Evolutionary conservation across 1,140 invertebrate genomes (phyloP).

Genomic region (Drosophila ananassae): DNA sequence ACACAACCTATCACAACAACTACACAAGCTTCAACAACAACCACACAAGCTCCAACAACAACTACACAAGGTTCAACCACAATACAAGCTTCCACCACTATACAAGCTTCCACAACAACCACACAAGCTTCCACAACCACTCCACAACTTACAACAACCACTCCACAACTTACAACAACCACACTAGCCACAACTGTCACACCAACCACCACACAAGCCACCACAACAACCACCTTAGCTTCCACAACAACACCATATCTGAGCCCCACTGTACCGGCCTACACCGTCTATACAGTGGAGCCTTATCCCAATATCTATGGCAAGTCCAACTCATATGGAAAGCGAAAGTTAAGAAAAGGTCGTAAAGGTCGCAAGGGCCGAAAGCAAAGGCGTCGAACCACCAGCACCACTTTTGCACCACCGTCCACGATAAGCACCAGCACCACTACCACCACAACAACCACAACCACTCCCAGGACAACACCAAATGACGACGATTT

Average conservation of each 20-base stretch:
- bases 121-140: conserved; percentile 4
- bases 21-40: background rate
- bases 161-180: background rate
- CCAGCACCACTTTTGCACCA: conserved; percentile 26
- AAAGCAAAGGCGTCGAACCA: conserved; percentile 44
- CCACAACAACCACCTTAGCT: background rate
- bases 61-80: background rate
- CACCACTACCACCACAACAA: conserved; percentile 18
- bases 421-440: conserved; percentile 14
- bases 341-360: conserved; percentile 40
- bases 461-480: conserved; percentile 21
- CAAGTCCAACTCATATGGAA: conserved; percentile 1
- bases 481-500: conserved; percentile 12
- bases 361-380: conserved; percentile 47
- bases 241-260: conserved; percentile 13
- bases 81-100: background rate
- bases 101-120: background rate
- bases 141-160: background rate
- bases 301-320: conserved; percentile 53
- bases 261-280: conserved; percentile 13
- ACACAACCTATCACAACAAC: conserved; percentile 3
- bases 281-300: conserved; percentile 28
- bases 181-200: background rate
- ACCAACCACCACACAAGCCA: background rate
- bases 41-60: conserved; percentile 8